Base-by-base conservation (phyloP, 2,888 invertebrate species). In the Zhengitettix transpicula region DNA sequence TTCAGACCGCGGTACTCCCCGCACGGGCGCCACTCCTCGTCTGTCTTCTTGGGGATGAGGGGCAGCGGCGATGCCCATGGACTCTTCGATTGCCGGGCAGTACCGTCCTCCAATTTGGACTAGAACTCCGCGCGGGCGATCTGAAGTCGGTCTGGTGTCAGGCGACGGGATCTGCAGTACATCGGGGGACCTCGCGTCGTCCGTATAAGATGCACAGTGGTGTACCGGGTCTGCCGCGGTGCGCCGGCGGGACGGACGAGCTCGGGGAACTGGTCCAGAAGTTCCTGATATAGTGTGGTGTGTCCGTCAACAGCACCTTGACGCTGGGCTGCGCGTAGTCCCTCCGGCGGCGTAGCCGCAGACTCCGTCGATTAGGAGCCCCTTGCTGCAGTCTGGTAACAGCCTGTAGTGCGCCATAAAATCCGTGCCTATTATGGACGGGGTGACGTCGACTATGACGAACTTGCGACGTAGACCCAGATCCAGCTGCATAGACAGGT, bases 1-100 rank as follows among this genome's bases (percentile, higher is more conserved):
- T 73, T 75, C 0, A 72, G 62, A 0, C n/a, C 16, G 0, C 73
- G 62, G 59, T 72, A 75, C 63, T 67, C 71, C 9, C 73, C 72
- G 59, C 72, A 74, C 66, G 66, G 68, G 63, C 70, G 56, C 69
- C 68, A 72, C 15, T 55, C 56, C 14, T 64, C 65, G 14, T 60
- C 55, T n/a, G n/a, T n/a, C 56, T 62, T 56, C 54, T 70, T 69
- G 17, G 63, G 65, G 1, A 66, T 68, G 63, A 70, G 60, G 56
- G 69, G 69, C 1, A 68, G 64, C 11, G 67, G 68, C 40, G 57
- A 67, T 61, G 71, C 64, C 70, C 71, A 72, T n/a, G 67, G 65
- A 52, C 68, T 68, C 12, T 62, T 61, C 0, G 69, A 69, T 9
- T 66, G 68, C 9, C 67, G 63, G 65, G n/a, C 60, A 10, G 67